phyloP scores from a whole-genome alignment of 2,113 vertebrate species.

The Acinonyx jubatus region DNA sequence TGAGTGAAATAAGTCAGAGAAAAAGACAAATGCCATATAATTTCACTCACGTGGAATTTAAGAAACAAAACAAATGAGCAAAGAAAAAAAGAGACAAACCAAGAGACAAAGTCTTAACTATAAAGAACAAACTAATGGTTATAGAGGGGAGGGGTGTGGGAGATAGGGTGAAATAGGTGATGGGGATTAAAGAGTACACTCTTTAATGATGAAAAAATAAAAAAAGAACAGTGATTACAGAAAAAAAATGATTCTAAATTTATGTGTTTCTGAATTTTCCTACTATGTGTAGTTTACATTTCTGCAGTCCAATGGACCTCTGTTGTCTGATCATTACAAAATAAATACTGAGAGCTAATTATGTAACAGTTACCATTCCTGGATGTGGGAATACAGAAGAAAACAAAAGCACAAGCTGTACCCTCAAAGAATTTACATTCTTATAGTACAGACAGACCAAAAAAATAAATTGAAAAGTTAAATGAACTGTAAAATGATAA shows the following conservation, averaged over 20 bases:
- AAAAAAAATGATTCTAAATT: background rate
- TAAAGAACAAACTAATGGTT: too few species aligned
- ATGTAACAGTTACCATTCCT: background rate
- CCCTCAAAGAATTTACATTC: background rate
- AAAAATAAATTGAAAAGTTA: background rate
- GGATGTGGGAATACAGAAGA: background rate
- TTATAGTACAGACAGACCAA: background rate
- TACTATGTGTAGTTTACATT: background rate
- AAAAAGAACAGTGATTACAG: too few species aligned
- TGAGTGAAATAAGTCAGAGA: too few species aligned
- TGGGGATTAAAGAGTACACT: too few species aligned
- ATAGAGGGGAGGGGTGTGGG: too few species aligned
- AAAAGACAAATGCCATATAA: too few species aligned
- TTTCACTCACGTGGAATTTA: too few species aligned
- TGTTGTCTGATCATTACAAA: background rate
- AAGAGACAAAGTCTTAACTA: too few species aligned
- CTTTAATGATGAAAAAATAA: too few species aligned
- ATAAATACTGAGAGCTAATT: background rate
- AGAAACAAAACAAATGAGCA: too few species aligned
- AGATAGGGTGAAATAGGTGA: too few species aligned
- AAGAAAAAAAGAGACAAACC: too few species aligned
- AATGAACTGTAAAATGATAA: background rate
- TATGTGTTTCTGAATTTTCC: background rate
- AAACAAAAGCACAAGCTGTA: background rate
- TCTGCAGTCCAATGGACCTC: background rate